Evolutionary conservation across 2,797 vertebrate genomes (phyloP), one percentile per base, ranked within the genome.

Genomic region (Channa striata): DNA sequence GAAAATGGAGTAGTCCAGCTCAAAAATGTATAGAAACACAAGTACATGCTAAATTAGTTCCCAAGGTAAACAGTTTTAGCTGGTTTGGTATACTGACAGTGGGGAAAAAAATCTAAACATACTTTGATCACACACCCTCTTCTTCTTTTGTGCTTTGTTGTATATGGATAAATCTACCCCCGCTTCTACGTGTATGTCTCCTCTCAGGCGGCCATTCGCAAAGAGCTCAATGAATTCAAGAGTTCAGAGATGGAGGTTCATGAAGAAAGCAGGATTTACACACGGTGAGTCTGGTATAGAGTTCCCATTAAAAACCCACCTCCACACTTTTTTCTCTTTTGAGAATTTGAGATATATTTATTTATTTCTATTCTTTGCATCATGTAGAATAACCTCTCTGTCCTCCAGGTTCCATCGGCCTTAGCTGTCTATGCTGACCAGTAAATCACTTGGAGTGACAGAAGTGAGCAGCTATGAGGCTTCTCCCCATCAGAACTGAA

Each of bases 231-330:
- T 30, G 97, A 99, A 74, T 99, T 97, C 89, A 99, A 99, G 93
- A 98, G 97, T 90, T 95, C 95, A 30, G 97, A 99, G 93, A 99
- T 99, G 97, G 96, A 96, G 78, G 97, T 99, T 65, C 97, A 99
- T 0, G 95, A 96, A 74, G 96, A 98, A 0, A 99, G 97, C 94
- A 95, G 92, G 87, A 96, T 97, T 80, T 98, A 97, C 81, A 99
- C 97, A 17, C 95, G 97, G 97, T 98, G 72, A 80, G 91, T 16
- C 63, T 63, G 12, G 0, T 44, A 36, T 21, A 49, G 66, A 23
- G 40, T 51, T 20, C 5, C 8, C 77, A 72, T 85, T 21, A 59
- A 84, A 79, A 68, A 79, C 73, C 81, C 19, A 77, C 23, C 23
- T 57, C 43, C 6, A 20, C 54, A 54, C 16, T 16, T 1, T 74